Base-by-base conservation (phyloP, 1,140 invertebrate genomes). In the Pseudomyrmex flavicornis region DNA sequence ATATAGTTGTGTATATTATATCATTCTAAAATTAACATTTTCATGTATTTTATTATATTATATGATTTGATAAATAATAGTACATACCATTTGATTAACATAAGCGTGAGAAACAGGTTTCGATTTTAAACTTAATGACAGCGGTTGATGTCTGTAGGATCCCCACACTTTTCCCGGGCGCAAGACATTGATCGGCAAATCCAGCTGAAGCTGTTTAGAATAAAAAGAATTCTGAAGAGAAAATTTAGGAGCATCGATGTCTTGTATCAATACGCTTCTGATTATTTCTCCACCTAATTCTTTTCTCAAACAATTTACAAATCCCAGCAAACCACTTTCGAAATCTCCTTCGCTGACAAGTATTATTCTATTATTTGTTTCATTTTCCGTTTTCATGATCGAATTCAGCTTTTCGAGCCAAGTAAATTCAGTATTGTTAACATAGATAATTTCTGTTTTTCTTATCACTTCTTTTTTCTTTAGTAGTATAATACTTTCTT, bases 111-210 rank as follows among this genome's bases (percentile, higher is more conserved):
- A 91, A 0, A 94, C 94, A 52, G 89, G 91, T 10, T 95, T 92
- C 3, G 93, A 93, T 56, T 93, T 84, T 5, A 93, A 58, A 20
- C 94, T 92, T 20, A 93, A 92, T 20, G 93, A 91, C 0, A 97
- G 85, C 12, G 95, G 91, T 8, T 97, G 91, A 91, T 98, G 96
- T 83, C 98, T 96, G 85, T 98, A 97, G 44, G 96, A 97, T 13
- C 98, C 97, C 95, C 98, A 99, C 93, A 94, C 97, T 92, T 91
- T 96, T 94, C 90, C 95, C 96, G 89, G 77, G 15, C 91, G 83
- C 4, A 94, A 73, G 9, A 99, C 96, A 92, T 98, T 99, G n/a
- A 97, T 93, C n/a, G 96, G 95, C 76, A 99, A 93, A 92, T 98
- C 97, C 79, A 97, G 95, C 48, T 95, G 92, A 1, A 97, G 87